phyloP scores from a whole-genome alignment of 2,113 vertebrate species.

The Trogon melanurus region DNA sequence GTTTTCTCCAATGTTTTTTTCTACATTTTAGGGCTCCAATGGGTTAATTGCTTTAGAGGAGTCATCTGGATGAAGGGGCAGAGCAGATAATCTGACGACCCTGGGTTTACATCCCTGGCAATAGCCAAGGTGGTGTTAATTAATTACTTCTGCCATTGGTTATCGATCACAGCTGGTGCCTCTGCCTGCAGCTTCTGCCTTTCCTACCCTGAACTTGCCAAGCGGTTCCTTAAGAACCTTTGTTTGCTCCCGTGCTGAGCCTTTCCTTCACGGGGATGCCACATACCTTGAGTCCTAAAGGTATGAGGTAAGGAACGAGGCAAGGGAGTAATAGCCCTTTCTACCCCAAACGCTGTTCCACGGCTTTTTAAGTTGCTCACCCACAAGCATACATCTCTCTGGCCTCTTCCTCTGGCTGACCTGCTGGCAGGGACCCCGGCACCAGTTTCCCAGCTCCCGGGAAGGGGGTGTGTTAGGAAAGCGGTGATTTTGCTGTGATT shows the following conservation, averaged over 20 bases:
- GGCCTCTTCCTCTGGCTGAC: neutral
- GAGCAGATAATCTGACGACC: neutral
- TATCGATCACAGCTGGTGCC: neutral
- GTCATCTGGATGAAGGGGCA: neutral
- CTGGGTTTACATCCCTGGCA: neutral
- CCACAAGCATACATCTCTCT: rapidly evolving
- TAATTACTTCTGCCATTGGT: neutral
- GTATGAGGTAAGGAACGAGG: too few species aligned
- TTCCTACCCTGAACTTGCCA: neutral
- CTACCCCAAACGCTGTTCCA: neutral
- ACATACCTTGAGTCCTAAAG: neutral
- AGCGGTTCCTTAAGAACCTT: neutral
- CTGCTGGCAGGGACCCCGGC: rapidly evolving
- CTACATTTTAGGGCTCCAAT: neutral
- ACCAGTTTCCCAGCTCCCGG: neutral
- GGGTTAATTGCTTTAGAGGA: neutral
- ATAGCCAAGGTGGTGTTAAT: neutral
- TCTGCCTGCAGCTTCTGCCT: neutral
- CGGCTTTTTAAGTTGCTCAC: neutral
- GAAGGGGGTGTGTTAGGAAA: neutral
- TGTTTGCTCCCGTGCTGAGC: neutral
- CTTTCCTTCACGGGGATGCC: neutral
- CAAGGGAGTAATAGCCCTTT: neutral
- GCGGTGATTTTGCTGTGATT: neutral
- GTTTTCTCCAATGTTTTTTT: neutral